phyloP scores from a whole-genome alignment of 2,888 invertebrate species.

The Atherix ibis region DNA sequence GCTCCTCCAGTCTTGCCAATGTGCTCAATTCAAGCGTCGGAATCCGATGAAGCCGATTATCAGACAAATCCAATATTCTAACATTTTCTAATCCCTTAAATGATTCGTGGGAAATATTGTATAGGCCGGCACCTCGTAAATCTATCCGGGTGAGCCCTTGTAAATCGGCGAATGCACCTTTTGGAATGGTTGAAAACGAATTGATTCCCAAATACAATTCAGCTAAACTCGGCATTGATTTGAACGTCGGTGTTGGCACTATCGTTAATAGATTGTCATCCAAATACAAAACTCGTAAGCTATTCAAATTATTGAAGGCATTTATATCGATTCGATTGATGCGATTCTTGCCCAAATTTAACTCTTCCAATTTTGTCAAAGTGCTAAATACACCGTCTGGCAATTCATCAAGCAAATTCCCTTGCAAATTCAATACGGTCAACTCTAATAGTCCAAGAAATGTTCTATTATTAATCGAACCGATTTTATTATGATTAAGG shows the following conservation, averaged over 20 bases:
- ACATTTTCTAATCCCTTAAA: slow-evolving; percentile 62
- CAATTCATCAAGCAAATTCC: slow-evolving; percentile 67
- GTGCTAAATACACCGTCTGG: slow-evolving; percentile 58
- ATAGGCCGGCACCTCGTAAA: slow-evolving; percentile 63
- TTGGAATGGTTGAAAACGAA: slow-evolving; percentile 57
- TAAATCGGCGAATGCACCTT: slow-evolving; percentile 63
- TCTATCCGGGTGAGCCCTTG: slow-evolving; percentile 60
- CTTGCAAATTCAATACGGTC: slow-evolving; percentile 63
- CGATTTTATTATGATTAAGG: slow-evolving; percentile 71
- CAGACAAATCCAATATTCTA: slow-evolving; percentile 61
- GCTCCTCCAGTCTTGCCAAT: slow-evolving; percentile 58
- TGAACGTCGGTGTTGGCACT: slow-evolving; percentile 59
- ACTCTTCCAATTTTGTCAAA: slow-evolving; percentile 61
- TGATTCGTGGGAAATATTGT: slow-evolving; percentile 60
- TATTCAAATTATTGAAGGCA: slow-evolving; percentile 59
- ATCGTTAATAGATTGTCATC: slow-evolving; percentile 69
- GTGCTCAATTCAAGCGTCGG: slow-evolving; percentile 60
- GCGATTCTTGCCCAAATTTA: slow-evolving; percentile 73
- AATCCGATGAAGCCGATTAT: slow-evolving; percentile 56
- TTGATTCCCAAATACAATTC: slow-evolving; percentile 75
- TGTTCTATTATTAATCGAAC: slow-evolving; percentile 60
- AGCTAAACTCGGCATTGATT: slow-evolving; percentile 58
- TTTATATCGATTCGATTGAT: slow-evolving; percentile 62
- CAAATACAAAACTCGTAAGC: slow-evolving; percentile 63
- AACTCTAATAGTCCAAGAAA: slow-evolving; percentile 62